A percentile compares a stretch with the other conserved stretches of the same genome.
Conservation (phyloP, 2,888 invertebrate genomes). For the Coelopa pilipes region DNA sequence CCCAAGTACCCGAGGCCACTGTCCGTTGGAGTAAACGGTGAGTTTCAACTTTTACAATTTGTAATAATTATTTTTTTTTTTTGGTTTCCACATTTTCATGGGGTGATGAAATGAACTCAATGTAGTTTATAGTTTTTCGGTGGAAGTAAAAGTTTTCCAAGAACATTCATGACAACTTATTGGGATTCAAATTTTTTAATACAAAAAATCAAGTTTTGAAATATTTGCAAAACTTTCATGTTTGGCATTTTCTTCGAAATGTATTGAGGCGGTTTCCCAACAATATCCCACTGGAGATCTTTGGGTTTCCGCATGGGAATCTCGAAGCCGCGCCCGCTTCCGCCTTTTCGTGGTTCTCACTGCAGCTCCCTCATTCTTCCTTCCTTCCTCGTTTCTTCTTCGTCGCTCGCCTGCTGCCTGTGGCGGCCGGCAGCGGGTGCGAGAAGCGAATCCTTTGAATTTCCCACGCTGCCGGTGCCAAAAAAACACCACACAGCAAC, state of each 20-base stretch:
- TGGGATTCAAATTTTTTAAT: too few relatives aligned
- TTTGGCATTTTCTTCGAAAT: too few relatives aligned
- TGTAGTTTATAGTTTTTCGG: background rate
- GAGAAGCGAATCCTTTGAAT: slow-evolving; percentile 6
- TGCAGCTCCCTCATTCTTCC: background rate
- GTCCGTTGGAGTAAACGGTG: too few relatives aligned
- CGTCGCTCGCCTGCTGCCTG: background rate
- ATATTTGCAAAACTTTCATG: too few relatives aligned
- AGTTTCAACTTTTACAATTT: too few relatives aligned
- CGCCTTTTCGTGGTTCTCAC: background rate
- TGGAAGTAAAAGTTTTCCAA: too few relatives aligned
- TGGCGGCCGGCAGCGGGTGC: background rate
- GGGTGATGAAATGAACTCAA: background rate
- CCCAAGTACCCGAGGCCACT: too few relatives aligned
- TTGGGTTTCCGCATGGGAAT: background rate
- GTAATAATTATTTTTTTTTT: background rate
- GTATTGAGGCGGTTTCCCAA: too few relatives aligned
- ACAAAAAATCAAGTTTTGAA: too few relatives aligned
- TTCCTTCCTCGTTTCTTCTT: background rate
- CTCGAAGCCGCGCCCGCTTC: background rate
- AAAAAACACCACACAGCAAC: slow-evolving; percentile 3
- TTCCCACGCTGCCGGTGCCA: slow-evolving; percentile 12
- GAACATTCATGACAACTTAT: too few relatives aligned
- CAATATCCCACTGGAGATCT: too few relatives aligned
- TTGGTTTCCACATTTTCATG: background rate